Base-by-base conservation (phyloP, 2,797 vertebrate species). In the Yasuhikotakia modesta region DNA sequence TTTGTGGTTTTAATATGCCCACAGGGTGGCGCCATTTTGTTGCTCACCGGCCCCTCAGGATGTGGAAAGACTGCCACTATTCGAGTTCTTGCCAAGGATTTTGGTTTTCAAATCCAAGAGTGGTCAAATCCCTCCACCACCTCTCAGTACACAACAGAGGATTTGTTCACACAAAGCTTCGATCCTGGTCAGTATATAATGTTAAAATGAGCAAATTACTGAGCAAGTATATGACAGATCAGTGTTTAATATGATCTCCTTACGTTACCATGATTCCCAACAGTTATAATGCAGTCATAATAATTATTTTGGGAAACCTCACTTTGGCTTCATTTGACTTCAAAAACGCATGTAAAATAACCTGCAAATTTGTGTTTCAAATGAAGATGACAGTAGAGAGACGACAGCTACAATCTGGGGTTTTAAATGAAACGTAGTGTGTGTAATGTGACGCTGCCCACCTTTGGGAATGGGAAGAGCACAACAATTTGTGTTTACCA, bases 61-160 rank as follows among this genome's bases (percentile, higher is more conserved):
- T 96, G 95, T 87, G 97, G 97, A 43, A 99, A 99, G 89, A 96
- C 95, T 0, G 91, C 95, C 65, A 96, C 96, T 21, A 35, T 99
- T 82, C 91, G 90, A 73, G 92, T 97, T 79, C 69, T 99, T 75
- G 91, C 91, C 63, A 90, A 82, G 84, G 95, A 97, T 52, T 87
- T 94, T 81, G 91, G 89, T 12, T 80, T 96, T 84, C 90, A 94
- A 45, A 84, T 97, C 67, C 97, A 97, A 82, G 96, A 99, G 73
- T 99, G 97, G 97, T 92, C 88, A 79, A 99, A 97, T 88, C 96
- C 96, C 6, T 27, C 93, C 68, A 91, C 88, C 30, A 85, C 88
- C 64, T 76, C 84, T 0, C 92, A 95, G 74, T 93, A 91, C 66
- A 92, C 88, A 79, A 85, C 86, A 65, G 90, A 93, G 14, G 91